Conservation (phyloP, 1,140 invertebrate species). For the Cydia fagiglandana region DNA sequence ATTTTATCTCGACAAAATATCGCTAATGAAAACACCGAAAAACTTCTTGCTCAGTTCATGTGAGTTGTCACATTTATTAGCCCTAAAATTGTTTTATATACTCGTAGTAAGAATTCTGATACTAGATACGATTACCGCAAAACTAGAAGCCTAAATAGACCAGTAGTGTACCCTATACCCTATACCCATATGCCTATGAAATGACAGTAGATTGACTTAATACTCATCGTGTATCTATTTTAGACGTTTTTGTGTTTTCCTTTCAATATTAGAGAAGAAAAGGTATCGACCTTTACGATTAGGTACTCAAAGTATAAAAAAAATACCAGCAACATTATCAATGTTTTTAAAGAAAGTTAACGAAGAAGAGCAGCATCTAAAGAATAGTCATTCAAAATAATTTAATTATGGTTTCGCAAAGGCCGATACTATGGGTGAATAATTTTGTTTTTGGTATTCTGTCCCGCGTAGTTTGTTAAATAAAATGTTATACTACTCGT, state of each 20-base stretch:
- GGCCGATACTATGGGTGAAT: neutral
- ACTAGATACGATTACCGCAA: conserved; percentile 7
- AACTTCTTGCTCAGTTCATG: conserved; percentile 32
- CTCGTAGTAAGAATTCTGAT: neutral
- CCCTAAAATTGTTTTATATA: conserved; percentile 3
- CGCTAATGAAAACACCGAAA: neutral
- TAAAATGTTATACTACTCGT: no score
- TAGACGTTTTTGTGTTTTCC: conserved; percentile 2
- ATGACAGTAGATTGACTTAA: neutral
- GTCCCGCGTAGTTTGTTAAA: no score
- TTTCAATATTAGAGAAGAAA: neutral
- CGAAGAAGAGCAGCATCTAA: no score
- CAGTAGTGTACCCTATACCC: neutral
- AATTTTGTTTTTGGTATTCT: no score
- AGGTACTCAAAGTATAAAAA: neutral
- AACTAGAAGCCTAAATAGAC: conserved; percentile 19
- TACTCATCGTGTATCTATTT: neutral
- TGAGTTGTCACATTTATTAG: conserved; percentile 5
- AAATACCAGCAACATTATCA: neutral
- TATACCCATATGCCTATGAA: neutral
- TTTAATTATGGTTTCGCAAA: neutral
- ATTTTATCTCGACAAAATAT: neutral
- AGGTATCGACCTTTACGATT: conserved; percentile 1
- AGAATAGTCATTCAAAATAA: no score
- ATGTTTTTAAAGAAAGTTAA: no score